A percentile compares a stretch with the other conserved stretches of the same genome.
These are phyloP conservation scores for Brachypodius melanocephalos DNA, from an alignment of 2,113 vertebrate species.

Conservation along the genomic window DNA sequence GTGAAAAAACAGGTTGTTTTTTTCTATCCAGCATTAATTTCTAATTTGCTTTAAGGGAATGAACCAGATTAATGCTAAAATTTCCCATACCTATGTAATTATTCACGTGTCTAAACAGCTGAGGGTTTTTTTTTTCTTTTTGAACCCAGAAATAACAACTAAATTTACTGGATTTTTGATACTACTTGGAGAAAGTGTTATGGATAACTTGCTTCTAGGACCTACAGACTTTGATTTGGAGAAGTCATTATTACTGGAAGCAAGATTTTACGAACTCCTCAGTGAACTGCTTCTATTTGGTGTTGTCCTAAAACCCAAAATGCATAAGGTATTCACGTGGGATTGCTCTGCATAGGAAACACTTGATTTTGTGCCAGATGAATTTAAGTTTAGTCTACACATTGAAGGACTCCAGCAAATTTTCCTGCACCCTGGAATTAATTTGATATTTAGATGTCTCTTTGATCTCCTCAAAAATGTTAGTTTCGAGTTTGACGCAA, in stretches of 20 bases:
- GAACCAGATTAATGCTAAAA: neutral
- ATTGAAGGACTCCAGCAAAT: neutral
- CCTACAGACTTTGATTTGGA: neutral
- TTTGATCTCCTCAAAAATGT: neutral
- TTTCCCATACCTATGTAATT: neutral
- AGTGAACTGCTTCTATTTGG: neutral
- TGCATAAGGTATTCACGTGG: neutral
- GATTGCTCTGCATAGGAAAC: neutral
- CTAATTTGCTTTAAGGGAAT: neutral
- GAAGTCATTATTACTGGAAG: neutral
- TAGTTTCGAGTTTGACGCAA: rapidly evolving
- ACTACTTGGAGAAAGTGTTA: neutral
- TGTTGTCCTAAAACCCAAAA: neutral
- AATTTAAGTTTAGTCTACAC: neutral
- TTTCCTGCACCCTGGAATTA: neutral
- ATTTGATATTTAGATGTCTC: neutral
- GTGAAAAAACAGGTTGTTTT: rapidly evolving
- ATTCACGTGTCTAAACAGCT: neutral
- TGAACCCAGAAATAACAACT: neutral
- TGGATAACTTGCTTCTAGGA: neutral
- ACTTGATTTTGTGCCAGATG: neutral
- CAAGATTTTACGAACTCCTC: neutral
- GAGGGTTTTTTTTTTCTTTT: neutral
- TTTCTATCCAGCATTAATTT: neutral
- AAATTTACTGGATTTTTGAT: neutral